These are phyloP conservation scores for Lutjanus campechanus DNA, from an alignment of 2,797 vertebrate species.

Conservation along the genomic window DNA sequence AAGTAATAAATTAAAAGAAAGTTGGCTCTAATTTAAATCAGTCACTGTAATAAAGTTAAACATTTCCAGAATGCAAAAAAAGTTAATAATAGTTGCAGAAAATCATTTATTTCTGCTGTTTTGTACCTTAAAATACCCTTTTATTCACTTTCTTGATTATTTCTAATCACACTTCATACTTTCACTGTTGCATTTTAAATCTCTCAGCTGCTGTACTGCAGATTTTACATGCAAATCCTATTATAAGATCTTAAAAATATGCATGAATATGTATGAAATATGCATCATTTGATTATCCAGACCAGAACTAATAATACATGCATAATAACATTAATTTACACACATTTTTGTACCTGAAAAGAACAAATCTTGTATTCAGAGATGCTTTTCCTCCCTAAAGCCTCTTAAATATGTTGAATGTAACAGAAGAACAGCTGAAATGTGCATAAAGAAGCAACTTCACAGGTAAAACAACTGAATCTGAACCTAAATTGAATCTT, in stretches of 20 bases:
- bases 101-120: background rate
- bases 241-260: background rate
- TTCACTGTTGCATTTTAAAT: background rate
- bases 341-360: background rate
- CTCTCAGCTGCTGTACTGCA: background rate
- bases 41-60: background rate
- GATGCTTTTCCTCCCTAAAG: background rate
- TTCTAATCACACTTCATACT: background rate
- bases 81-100: background rate
- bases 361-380: background rate
- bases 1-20: background rate
- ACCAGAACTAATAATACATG: background rate
- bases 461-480: background rate
- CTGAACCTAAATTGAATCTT: background rate
- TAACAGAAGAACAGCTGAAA: background rate
- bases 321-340: background rate
- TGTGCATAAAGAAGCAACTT: background rate
- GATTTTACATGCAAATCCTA: background rate
- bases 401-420: background rate
- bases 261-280: background rate
- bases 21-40: background rate
- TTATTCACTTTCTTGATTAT: background rate
- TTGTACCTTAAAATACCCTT: background rate
- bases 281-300: no score
- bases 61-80: fast-evolving